Evolutionary conservation across 1,140 invertebrate species (phyloP).

Genomic region (Cylas formicarius): DNA sequence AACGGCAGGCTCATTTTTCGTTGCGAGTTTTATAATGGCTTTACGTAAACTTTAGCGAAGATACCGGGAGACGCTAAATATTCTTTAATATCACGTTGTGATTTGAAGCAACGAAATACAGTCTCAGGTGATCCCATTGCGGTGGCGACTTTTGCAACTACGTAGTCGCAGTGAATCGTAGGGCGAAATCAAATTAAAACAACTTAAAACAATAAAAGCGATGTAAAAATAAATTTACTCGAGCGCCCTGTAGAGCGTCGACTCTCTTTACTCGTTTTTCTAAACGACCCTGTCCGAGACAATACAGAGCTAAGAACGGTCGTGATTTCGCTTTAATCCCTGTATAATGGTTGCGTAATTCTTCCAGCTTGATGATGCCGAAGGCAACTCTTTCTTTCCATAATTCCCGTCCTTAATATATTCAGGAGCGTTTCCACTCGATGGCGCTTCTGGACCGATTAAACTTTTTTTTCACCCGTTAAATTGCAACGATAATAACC

Average conservation of each 20-base stretch:
- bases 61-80: not conserved
- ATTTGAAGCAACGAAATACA: too few relatives aligned
- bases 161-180: too few relatives aligned
- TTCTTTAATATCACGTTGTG: too few relatives aligned
- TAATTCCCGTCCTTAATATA: slow-evolving; percentile 21
- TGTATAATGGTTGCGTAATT: slow-evolving; percentile 42
- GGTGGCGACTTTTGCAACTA: too few relatives aligned
- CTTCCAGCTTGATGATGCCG: slow-evolving; percentile 22
- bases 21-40: slow-evolving; percentile 41
- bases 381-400: slow-evolving; percentile 25
- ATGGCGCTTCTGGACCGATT: slow-evolving; percentile 15
- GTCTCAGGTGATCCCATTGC: too few relatives aligned
- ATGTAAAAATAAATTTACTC: slow-evolving; percentile 9
- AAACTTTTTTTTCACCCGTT: slow-evolving; percentile 13
- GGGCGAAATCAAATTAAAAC: too few relatives aligned
- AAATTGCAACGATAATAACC: slow-evolving; percentile 10
- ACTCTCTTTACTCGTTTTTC: slow-evolving; percentile 43
- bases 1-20: slow-evolving; percentile 37
- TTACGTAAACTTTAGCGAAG: not conserved
- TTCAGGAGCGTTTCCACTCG: slow-evolving; percentile 17
- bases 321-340: slow-evolving; percentile 42
- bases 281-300: slow-evolving; percentile 42
- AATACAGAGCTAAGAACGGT: slow-evolving; percentile 36
- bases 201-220: not conserved
- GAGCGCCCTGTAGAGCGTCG: slow-evolving; percentile 13